Percentiles rank a stretch among this genome's conserved stretches.
Evolutionary conservation across 2,113 vertebrate species (phyloP).

Genomic region (Silurus glanis): DNA sequence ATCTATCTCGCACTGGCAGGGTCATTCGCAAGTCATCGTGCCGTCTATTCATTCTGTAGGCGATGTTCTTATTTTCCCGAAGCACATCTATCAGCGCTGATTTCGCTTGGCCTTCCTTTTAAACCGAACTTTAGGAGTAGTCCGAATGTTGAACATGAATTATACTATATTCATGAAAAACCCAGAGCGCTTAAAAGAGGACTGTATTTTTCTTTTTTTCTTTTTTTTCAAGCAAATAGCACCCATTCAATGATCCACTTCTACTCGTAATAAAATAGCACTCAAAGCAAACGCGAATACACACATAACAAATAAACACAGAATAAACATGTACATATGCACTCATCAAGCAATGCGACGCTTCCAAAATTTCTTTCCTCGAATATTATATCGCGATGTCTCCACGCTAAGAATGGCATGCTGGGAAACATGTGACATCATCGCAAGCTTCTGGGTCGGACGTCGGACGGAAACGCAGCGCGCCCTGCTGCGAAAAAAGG

Average conservation of each 20-base stretch:
- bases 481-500: constrained; percentile 20
- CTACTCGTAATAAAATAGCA: constrained; percentile 11
- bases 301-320: not conserved
- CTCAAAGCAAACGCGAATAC: not conserved
- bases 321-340: not conserved
- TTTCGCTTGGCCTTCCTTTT: not conserved
- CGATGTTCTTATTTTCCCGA: not conserved
- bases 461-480: constrained; percentile 29
- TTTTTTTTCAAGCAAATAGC: not conserved
- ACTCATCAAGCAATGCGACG: not conserved
- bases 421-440: constrained; percentile 40
- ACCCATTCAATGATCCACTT: not conserved
- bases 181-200: not conserved
- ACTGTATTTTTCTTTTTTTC: not conserved
- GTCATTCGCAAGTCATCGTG: not conserved
- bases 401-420: constrained; percentile 28
- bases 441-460: constrained; percentile 30
- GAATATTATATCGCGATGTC: not conserved
- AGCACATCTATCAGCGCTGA: not conserved
- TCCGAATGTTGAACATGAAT: constrained; percentile 2
- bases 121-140: constrained; percentile 5
- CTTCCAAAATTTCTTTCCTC: not conserved
- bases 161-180: not conserved
- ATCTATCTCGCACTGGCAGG: not conserved
- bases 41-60: not conserved